These are phyloP conservation scores for Aphidius ervi DNA, from an alignment of 1,140 invertebrate species.

Conservation along the genomic window DNA sequence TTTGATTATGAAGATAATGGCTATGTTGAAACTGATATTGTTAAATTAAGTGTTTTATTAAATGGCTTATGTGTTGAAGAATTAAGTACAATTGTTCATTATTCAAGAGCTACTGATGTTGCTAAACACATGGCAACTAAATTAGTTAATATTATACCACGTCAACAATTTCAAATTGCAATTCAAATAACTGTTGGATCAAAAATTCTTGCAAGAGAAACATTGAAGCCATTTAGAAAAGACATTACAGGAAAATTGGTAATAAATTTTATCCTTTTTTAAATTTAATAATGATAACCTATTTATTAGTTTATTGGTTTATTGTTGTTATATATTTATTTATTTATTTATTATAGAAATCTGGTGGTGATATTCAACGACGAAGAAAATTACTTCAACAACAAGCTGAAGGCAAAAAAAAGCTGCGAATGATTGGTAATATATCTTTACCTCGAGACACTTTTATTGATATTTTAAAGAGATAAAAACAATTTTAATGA, in stretches of 20 bases:
- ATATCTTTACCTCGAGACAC: slow-evolving; percentile 88
- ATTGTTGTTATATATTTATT: slow-evolving; percentile 13
- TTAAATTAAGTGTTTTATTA: slow-evolving; percentile 73
- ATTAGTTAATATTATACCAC: slow-evolving; percentile 84
- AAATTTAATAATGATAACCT: slow-evolving; percentile 21
- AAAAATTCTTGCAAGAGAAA: slow-evolving; percentile 83
- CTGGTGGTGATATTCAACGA: slow-evolving; percentile 88
- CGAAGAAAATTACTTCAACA: slow-evolving; percentile 83
- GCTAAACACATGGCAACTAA: slow-evolving; percentile 71
- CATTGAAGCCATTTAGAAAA: slow-evolving; percentile 82
- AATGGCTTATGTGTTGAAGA: slow-evolving; percentile 85
- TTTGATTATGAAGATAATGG: slow-evolving; percentile 96
- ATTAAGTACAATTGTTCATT: slow-evolving; percentile 79
- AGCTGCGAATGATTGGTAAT: slow-evolving; percentile 86
- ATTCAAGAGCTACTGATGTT: slow-evolving; percentile 60
- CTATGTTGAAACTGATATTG: slow-evolving; percentile 68
- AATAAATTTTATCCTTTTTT: neutral
- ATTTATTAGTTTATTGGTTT: slow-evolving; percentile 17
- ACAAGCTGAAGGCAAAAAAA: slow-evolving; percentile 91
- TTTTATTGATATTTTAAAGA: slow-evolving; percentile 89
- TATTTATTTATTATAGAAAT: slow-evolving; percentile 57
- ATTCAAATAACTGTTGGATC: slow-evolving; percentile 83
- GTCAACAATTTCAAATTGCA: slow-evolving; percentile 79
- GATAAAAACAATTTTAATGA: slow-evolving; percentile 49
- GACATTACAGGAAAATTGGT: slow-evolving; percentile 86